Evolutionary conservation across 2,113 vertebrate species (phyloP).

Genomic region (Antechinus flavipes): DNA sequence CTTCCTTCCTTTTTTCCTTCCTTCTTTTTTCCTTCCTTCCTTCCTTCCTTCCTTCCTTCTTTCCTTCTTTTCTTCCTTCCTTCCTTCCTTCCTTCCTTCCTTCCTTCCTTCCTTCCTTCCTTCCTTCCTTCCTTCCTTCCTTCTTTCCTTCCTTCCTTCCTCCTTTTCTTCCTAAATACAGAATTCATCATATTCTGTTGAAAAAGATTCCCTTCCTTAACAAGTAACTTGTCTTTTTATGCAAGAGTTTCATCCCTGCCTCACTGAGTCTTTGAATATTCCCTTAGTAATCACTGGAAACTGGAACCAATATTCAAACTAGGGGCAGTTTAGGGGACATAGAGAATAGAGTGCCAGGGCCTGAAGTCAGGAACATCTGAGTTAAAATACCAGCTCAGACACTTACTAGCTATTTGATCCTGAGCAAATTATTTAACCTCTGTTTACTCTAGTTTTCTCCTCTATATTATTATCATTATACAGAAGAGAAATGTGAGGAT

Average conservation of each 20-base stretch:
- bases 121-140: not conserved
- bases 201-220: not conserved
- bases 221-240: not conserved
- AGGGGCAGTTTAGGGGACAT: not conserved
- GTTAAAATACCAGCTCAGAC: not conserved
- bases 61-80: constrained; percentile 61
- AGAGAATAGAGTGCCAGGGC: not conserved
- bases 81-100: not conserved
- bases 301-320: not conserved
- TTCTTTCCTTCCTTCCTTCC: not conserved
- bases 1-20: not conserved
- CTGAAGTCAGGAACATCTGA: not conserved
- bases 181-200: not conserved
- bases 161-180: not conserved
- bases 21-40: constrained; percentile 50
- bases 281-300: not conserved
- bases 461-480: not conserved
- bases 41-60: constrained; percentile 52
- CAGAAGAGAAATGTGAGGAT: not conserved
- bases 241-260: not conserved
- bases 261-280: not conserved
- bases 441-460: not conserved
- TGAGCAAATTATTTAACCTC: not conserved
- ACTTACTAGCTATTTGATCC: not conserved
- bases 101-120: not conserved